phyloP scores from a whole-genome alignment of 2,113 vertebrate genomes.

The Glaucomys volans region DNA sequence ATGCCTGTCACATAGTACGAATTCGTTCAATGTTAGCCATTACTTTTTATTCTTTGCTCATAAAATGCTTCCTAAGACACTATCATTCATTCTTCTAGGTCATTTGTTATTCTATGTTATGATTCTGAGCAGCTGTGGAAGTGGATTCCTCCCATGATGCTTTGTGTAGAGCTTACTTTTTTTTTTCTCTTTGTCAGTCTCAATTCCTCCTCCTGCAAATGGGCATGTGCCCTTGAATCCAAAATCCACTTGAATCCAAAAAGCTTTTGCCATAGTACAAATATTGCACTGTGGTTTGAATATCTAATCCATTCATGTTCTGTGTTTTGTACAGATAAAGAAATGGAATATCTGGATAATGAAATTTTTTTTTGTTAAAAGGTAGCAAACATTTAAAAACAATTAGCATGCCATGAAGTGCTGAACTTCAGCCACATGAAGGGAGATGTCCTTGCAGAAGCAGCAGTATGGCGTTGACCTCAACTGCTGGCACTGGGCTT shows the following conservation, averaged over 20 bases:
- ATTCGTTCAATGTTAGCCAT: conserved; percentile 66
- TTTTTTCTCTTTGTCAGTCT: not conserved
- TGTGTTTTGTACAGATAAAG: not conserved
- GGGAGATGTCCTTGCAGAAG: not conserved
- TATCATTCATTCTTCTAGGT: conserved; percentile 42
- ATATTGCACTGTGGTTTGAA: not conserved
- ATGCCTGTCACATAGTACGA: conserved; percentile 32
- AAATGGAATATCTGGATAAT: conserved; percentile 1
- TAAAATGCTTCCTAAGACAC: conserved; percentile 59
- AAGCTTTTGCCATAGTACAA: not conserved
- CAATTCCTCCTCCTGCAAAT: conserved; percentile 20
- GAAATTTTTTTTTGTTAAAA: conserved; percentile 35
- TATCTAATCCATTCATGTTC: not conserved
- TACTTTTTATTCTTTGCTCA: conserved; percentile 66
- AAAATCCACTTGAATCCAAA: not conserved
- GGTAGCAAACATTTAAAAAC: not conserved
- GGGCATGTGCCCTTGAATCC: too few species aligned
- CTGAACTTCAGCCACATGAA: not conserved
- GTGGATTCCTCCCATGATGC: not conserved
- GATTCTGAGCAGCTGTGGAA: not conserved
- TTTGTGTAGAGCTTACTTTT: not conserved
- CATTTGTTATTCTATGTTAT: conserved; percentile 46
- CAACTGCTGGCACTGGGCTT: not conserved
- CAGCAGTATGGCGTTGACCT: not conserved
- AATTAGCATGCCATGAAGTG: not conserved